Percentiles rank a stretch among this genome's conserved stretches.
Conservation (phyloP, 2,888 invertebrate genomes). For the Sarcophaga variegata region DNA sequence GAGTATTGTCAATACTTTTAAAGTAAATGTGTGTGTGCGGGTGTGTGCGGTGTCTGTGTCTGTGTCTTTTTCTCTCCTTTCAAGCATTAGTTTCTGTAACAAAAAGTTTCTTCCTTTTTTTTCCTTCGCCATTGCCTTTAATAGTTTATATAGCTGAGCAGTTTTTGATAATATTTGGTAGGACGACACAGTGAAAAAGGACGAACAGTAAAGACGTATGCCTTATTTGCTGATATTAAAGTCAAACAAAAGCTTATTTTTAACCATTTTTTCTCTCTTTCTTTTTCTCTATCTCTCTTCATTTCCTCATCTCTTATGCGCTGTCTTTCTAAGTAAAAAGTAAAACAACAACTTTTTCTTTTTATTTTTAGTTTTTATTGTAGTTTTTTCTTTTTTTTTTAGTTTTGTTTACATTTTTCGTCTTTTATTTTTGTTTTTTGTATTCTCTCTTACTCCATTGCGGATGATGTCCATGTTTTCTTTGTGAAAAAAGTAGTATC, state of each 20-base stretch:
- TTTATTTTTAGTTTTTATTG: background rate
- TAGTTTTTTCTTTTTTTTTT: constrained; percentile 13
- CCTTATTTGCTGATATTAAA: constrained; percentile 47
- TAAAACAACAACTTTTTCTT: constrained; percentile 31
- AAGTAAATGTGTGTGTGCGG: constrained; percentile 20
- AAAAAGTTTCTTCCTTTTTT: background rate
- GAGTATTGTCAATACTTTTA: constrained; percentile 28
- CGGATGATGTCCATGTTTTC: background rate
- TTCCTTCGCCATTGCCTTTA: background rate
- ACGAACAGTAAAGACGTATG: background rate
- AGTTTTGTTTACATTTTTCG: constrained; percentile 36
- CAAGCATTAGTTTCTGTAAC: constrained; percentile 6
- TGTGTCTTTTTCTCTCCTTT: background rate
- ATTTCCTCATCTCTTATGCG: background rate
- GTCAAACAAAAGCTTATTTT: constrained; percentile 60
- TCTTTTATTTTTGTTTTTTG: background rate
- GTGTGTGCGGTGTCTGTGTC: background rate
- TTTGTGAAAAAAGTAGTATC: background rate
- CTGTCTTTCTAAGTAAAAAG: constrained; percentile 35
- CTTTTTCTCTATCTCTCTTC: too few relatives aligned
- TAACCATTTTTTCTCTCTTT: constrained; percentile 3
- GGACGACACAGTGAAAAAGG: background rate
- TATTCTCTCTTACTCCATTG: background rate
- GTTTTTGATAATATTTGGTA: background rate
- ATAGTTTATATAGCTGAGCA: constrained; percentile 7